Conservation (phyloP, 2,888 invertebrate species). For the Philopedon plagiatum region DNA sequence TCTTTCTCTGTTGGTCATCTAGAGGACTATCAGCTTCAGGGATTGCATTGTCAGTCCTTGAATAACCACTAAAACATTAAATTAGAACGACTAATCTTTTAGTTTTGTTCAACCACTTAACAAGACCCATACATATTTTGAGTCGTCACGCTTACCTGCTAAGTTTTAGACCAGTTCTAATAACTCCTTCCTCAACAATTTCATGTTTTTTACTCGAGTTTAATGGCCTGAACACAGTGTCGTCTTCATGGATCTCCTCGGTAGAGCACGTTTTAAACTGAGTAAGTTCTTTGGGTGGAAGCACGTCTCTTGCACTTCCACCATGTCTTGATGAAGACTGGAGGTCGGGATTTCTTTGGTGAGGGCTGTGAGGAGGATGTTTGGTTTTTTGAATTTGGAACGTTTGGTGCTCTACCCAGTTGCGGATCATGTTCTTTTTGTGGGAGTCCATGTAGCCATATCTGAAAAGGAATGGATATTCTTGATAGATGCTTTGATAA, state of each 20-base stretch:
- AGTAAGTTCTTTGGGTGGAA: slow-evolving; percentile 72
- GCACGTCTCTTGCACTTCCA: slow-evolving; percentile 23
- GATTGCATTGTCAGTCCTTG: slow-evolving; percentile 58
- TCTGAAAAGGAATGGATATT: slow-evolving; percentile 66
- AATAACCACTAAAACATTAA: slow-evolving; percentile 18
- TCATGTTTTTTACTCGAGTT: slow-evolving; percentile 70
- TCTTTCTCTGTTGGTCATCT: slow-evolving; percentile 46
- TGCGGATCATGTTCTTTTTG: slow-evolving; percentile 92
- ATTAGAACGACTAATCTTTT: not conserved
- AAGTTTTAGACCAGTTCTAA: slow-evolving; percentile 74
- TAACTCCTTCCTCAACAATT: slow-evolving; percentile 74
- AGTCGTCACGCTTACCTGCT: slow-evolving; percentile 23
- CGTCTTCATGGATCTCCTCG: slow-evolving; percentile 67
- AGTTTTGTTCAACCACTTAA: not conserved
- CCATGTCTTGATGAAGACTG: slow-evolving; percentile 21
- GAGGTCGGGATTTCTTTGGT: slow-evolving; percentile 47
- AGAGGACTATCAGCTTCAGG: slow-evolving; percentile 60
- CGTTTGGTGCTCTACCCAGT: slow-evolving; percentile 94
- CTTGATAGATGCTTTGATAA: not conserved
- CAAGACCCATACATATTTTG: not conserved
- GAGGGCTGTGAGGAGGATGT: slow-evolving; percentile 60
- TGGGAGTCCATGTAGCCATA: slow-evolving; percentile 95
- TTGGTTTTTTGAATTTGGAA: slow-evolving; percentile 81
- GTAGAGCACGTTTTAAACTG: slow-evolving; percentile 75
- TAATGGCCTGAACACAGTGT: slow-evolving; percentile 65